phyloP scores from a whole-genome alignment of 2,113 vertebrate genomes.

The Sialia sialis region DNA sequence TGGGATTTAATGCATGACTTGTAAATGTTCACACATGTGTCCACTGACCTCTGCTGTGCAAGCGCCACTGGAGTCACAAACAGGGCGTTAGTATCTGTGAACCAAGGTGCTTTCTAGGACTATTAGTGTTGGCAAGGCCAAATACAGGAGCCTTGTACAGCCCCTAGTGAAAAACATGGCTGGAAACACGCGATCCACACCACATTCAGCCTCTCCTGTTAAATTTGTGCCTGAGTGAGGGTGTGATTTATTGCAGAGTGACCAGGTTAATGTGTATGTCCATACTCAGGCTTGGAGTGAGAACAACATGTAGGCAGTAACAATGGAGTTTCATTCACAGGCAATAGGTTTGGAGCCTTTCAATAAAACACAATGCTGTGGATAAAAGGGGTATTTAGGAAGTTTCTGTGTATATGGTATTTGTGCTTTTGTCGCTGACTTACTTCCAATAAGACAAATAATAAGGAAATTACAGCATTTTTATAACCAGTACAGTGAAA shows the following conservation, averaged over 20 bases:
- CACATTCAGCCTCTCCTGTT: background rate
- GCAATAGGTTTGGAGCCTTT: background rate
- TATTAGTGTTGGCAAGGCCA: background rate
- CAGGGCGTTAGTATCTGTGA: background rate
- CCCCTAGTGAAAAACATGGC: background rate
- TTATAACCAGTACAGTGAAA: constrained; percentile 22
- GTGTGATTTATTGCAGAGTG: background rate
- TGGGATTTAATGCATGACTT: background rate
- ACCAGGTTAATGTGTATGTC: background rate
- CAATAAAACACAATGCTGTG: background rate
- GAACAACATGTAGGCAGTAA: background rate
- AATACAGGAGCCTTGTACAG: background rate
- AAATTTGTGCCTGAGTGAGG: background rate
- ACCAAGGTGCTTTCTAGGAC: background rate
- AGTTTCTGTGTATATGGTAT: constrained; percentile 28
- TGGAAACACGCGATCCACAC: rapidly evolving
- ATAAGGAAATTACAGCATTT: constrained; percentile 57
- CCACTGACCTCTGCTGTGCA: background rate
- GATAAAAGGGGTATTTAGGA: constrained; percentile 53
- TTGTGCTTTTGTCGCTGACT: constrained; percentile 47
- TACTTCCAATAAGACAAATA: constrained; percentile 50
- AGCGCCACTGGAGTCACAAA: background rate
- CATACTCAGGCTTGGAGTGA: background rate
- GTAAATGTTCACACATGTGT: background rate
- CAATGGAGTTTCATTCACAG: background rate